phyloP scores from a whole-genome alignment of 1,140 invertebrate species.

The Pemphigus obesinymphae region DNA sequence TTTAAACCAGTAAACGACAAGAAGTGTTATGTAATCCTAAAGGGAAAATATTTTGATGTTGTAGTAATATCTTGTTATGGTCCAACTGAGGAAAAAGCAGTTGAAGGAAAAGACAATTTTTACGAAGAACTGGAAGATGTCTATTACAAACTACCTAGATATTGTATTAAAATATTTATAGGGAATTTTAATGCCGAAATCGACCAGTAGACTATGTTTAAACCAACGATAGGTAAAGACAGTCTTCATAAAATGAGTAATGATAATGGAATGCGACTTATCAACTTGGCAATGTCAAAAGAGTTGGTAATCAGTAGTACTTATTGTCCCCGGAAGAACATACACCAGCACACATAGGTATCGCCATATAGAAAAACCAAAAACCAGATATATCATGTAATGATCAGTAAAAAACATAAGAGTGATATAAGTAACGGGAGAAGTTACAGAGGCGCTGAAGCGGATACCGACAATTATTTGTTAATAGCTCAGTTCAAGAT shows the following conservation, averaged over 20 bases:
- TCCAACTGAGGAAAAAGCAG: constrained; percentile 26
- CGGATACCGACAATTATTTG: constrained; percentile 42
- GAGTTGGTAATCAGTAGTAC: constrained; percentile 45
- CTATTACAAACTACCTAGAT: constrained; percentile 7
- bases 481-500: constrained; percentile 31
- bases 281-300: constrained; percentile 31
- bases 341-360: constrained; percentile 46
- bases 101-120: constrained; percentile 37
- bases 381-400: constrained; percentile 45
- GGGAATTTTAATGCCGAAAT: constrained; percentile 44
- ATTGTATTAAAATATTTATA: constrained; percentile 40
- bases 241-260: not conserved
- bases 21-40: too few relatives aligned
- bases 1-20: too few relatives aligned
- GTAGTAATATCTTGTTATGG: constrained; percentile 18
- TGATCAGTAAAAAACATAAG: constrained; percentile 38
- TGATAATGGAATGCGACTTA: not conserved
- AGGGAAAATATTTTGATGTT: constrained; percentile 20
- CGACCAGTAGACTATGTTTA: not conserved
- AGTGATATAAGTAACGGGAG: constrained; percentile 36
- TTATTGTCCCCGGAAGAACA: constrained; percentile 44
- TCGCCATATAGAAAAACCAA: constrained; percentile 43
- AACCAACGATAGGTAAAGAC: not conserved
- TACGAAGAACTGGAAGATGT: constrained; percentile 7
- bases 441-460: constrained; percentile 42